phyloP scores from a whole-genome alignment of 2,113 vertebrate species.

The Glareola pratincola region DNA sequence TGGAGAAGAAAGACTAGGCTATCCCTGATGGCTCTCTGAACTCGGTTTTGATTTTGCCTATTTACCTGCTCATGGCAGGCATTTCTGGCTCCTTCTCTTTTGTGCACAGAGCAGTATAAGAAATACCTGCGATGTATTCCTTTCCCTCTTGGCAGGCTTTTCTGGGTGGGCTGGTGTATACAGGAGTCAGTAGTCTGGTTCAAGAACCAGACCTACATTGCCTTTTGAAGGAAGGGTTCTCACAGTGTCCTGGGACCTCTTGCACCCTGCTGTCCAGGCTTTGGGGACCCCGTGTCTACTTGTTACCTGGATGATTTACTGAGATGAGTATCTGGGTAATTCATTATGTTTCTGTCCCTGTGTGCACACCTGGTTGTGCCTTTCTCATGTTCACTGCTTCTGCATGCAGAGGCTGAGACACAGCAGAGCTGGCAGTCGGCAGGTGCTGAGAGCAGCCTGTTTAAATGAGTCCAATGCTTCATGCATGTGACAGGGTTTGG shows the following conservation, averaged over 20 bases:
- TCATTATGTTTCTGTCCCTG: not conserved
- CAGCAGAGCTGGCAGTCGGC: not conserved
- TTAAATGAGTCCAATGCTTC: not conserved
- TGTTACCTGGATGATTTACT: not conserved
- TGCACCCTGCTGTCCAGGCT: not conserved
- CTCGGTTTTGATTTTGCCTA: not conserved
- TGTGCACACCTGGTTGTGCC: not conserved
- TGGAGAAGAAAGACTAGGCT: not conserved
- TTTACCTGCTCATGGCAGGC: not conserved
- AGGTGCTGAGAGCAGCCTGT: not conserved
- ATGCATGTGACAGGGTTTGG: not conserved
- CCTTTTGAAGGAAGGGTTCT: rapidly evolving
- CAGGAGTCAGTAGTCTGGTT: not conserved
- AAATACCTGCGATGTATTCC: not conserved
- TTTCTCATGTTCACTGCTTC: not conserved
- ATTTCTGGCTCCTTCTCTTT: not conserved
- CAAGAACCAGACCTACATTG: not conserved
- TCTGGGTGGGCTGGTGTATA: not conserved
- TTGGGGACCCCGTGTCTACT: not conserved
- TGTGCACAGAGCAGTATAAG: not conserved
- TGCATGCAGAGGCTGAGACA: not conserved
- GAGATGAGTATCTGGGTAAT: not conserved
- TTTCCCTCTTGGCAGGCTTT: not conserved
- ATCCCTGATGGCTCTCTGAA: not conserved
- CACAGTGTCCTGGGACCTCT: not conserved